A percentile compares a stretch with the other conserved stretches of the same genome.
Conservation (phyloP, 30 jellyfish, hydroid and myxozoan genomes). For the Cassiopea andromeda region DNA sequence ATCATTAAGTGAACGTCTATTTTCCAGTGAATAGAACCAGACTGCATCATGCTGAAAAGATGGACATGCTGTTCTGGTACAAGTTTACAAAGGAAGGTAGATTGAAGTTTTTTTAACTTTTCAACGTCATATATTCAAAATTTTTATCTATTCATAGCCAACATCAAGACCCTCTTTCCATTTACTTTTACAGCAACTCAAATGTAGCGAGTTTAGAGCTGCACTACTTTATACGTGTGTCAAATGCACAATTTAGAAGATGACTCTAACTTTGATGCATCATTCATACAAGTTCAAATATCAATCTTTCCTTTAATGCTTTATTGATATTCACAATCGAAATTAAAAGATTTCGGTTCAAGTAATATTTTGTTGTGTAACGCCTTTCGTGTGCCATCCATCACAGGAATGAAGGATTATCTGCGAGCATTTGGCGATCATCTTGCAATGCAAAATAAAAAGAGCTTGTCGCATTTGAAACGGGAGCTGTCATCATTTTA, state of each 20-base stretch:
- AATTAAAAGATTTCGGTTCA: too few relatives aligned
- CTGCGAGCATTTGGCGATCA: conserved; percentile 2
- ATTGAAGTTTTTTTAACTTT: background rate
- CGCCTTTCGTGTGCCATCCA: background rate
- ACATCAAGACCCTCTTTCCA: background rate
- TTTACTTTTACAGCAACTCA: too few relatives aligned
- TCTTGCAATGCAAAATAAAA: background rate
- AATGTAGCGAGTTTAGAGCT: too few relatives aligned
- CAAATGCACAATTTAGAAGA: too few relatives aligned
- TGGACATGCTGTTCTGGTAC: background rate
- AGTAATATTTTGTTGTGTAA: background rate
- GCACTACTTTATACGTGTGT: too few relatives aligned
- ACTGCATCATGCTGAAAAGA: background rate
- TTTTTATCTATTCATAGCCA: background rate
- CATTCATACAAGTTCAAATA: too few relatives aligned
- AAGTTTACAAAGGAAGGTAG: background rate
- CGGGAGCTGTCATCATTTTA: conserved; percentile 11
- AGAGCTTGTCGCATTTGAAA: background rate
- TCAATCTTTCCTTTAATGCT: background rate
- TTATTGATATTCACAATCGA: too few relatives aligned
- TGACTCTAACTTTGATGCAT: too few relatives aligned
- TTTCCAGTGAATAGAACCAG: background rate
- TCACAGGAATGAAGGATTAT: background rate
- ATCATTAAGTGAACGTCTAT: too few relatives aligned
- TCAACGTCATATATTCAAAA: background rate